Percentiles rank a stretch among this genome's conserved stretches.
Evolutionary conservation across 2,113 vertebrate genomes (phyloP).

Genomic region (Odocoileus virginianus): DNA sequence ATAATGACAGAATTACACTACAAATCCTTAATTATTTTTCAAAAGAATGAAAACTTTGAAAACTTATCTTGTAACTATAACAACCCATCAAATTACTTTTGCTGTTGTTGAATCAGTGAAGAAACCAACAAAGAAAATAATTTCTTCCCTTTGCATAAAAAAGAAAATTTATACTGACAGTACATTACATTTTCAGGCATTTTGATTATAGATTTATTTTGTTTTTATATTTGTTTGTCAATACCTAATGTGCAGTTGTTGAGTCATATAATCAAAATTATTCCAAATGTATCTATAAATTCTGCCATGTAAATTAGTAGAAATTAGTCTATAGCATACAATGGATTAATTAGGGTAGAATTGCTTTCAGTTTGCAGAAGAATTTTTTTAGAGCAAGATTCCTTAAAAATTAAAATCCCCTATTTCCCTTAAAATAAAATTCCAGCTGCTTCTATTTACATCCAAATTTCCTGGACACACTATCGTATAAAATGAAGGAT

Average conservation of each 20-base stretch:
- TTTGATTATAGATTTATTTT: not conserved
- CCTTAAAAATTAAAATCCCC: not conserved
- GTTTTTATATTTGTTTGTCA: not conserved
- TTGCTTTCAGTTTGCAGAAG: not conserved
- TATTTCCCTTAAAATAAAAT: not conserved
- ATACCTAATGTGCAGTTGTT: not conserved
- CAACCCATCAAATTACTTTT: not conserved
- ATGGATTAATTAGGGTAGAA: not conserved
- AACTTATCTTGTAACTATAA: not conserved
- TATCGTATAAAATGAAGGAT: not conserved
- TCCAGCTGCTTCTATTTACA: not conserved
- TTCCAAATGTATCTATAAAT: not conserved
- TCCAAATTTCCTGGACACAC: not conserved
- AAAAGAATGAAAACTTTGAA: constrained; percentile 13
- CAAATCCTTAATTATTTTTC: constrained; percentile 33
- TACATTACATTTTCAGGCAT: not conserved
- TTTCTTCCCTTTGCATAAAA: constrained; percentile 2
- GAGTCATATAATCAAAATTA: not conserved
- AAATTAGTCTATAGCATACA: not conserved
- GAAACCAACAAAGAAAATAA: not conserved
- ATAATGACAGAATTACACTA: not conserved
- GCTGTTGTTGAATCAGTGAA: not conserved
- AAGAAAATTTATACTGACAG: not conserved
- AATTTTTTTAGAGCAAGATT: constrained; percentile 17
- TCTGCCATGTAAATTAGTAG: not conserved